Conservation (phyloP, 1,140 invertebrate species). For the Bombus fervidus region DNA sequence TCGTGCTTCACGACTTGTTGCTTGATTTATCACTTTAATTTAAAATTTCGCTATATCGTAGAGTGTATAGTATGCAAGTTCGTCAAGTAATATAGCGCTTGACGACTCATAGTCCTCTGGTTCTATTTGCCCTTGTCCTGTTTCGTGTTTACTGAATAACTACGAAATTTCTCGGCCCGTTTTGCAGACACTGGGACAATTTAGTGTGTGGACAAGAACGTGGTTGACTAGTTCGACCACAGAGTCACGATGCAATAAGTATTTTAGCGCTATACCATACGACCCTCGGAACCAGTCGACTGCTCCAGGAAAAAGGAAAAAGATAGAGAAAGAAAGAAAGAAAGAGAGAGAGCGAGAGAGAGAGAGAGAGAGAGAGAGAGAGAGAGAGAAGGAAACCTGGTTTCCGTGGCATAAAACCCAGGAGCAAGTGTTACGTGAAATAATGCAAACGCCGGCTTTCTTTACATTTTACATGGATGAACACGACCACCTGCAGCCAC, state of each 20-base stretch:
- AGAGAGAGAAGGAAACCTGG: too few relatives aligned
- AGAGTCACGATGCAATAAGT: conserved; percentile 47
- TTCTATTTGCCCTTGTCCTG: not conserved
- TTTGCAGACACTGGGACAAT: conserved; percentile 17
- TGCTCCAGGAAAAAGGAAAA: not conserved
- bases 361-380: not conserved
- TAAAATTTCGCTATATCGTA: not conserved
- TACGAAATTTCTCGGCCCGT: conserved; percentile 3
- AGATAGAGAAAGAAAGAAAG: not conserved
- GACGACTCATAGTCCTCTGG: not conserved
- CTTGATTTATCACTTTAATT: not conserved
- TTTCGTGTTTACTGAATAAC: not conserved
- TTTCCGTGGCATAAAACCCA: not conserved
- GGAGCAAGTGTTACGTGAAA: conserved; percentile 52
- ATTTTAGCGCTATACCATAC: conserved; percentile 43
- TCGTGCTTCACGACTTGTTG: not conserved
- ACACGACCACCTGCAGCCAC: conserved; percentile 13
- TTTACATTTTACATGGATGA: conserved; percentile 64
- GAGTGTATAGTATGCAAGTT: not conserved
- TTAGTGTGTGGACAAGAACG: conserved; percentile 16
- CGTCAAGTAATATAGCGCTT: not conserved
- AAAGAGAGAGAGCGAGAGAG: not conserved
- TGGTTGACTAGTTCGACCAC: not conserved
- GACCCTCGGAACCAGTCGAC: not conserved
- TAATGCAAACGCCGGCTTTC: conserved; percentile 59